Base-by-base conservation (phyloP, 2,113 vertebrate species). In the Sander vitreus region DNA sequence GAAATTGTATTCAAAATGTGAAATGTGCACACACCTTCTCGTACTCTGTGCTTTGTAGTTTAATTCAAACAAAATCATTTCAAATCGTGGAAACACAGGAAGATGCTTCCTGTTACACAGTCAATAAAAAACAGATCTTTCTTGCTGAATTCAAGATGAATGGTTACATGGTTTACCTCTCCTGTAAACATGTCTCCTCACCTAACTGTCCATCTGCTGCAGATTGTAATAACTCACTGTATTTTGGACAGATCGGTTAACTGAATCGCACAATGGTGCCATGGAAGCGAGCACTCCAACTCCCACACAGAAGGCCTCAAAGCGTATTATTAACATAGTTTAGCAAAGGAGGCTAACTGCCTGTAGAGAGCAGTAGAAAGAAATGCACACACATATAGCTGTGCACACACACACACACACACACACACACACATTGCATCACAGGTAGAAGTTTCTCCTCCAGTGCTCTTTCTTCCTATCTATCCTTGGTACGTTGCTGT, bases 241-340 rank as follows among this genome's bases (percentile, higher is more conserved):
- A 77, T 80, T 91, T 88, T 85, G 81, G 72, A 88, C 74, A 70
- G 69, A 84, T 87, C 69, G 77, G 66, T 90, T 76, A 62, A 82
- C 80, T 85, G 80, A 88, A 88, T 89, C 81, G 58, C 53, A 90
- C 90, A 92, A 90, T 76, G 57, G 85, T 48, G 76, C 85, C 85
- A 81, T 87, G 82, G 85, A 89, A 91, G 84, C 65, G 10, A 87
- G 85, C 73, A 87, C 91, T 90, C 86, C 86, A 81, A 86, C 91
- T 90, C 86, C 86, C 83, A 86, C 91, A 89, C 83, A 60, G 77
- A 89, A 78, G 73, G 67, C 78, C 76, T 88, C 83, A 73, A 80
- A 92, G 75, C 75, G 6, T 93, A 60, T 92, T 84, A 95, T 95
- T 94, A 93, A 91, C 89, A 92, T 86, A 86, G 85, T 87, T 93